Evolutionary conservation across 2,797 vertebrate species (phyloP).

Genomic region (Chaunax sp.): DNA sequence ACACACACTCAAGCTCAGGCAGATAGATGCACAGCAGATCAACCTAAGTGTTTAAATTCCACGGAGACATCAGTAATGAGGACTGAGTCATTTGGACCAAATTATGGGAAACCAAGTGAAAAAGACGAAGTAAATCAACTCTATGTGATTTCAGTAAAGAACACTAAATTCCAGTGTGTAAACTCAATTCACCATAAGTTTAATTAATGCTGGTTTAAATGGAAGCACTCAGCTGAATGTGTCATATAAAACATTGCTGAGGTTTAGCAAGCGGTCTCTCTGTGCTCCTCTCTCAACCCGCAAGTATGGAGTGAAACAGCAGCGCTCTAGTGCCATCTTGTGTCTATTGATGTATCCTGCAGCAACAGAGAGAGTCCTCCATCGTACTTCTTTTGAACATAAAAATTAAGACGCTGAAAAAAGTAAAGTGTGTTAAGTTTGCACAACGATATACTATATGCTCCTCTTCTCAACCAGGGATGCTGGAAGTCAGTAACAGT

Average conservation of each 20-base stretch:
- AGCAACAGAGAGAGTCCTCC: neutral
- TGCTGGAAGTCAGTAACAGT: too few relatives aligned
- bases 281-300: neutral
- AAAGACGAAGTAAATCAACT: conserved; percentile 72
- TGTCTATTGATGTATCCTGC: conserved; percentile 31
- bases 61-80: conserved; percentile 72
- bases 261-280: conserved; percentile 29
- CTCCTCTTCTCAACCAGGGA: too few relatives aligned
- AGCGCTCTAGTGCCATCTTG: conserved; percentile 53
- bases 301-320: neutral
- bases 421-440: too few relatives aligned
- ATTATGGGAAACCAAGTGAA: conserved; percentile 69
- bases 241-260: conserved; percentile 63
- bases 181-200: conserved; percentile 66
- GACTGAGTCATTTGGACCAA: conserved; percentile 71
- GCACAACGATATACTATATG: neutral
- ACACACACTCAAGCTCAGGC: neutral
- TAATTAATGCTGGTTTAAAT: conserved; percentile 75
- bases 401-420: neutral
- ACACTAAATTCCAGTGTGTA: conserved; percentile 66
- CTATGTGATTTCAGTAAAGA: conserved; percentile 65
- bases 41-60: conserved; percentile 67
- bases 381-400: neutral
- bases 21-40: conserved; percentile 28
- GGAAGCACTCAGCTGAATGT: conserved; percentile 61